Evolutionary conservation across 2,797 vertebrate species (phyloP).

Genomic region (Podarcis lilfordi): DNA sequence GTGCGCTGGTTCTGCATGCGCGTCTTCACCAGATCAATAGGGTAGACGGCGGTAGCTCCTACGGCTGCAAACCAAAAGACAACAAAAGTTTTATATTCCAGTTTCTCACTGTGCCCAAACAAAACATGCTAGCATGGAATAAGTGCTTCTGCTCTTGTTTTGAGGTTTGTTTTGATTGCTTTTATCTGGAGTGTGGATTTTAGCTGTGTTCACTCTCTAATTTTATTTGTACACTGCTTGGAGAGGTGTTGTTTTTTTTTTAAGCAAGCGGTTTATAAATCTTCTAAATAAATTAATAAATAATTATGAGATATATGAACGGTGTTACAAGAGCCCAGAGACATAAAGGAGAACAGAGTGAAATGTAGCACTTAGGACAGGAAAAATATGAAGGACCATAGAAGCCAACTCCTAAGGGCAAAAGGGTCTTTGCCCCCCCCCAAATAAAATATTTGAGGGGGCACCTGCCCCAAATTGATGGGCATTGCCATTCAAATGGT

Average conservation of each 20-base stretch:
- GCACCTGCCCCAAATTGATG: too few relatives aligned
- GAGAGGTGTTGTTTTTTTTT: too few relatives aligned
- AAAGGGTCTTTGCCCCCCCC: too few relatives aligned
- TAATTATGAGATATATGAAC: neutral
- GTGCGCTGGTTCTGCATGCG: conserved; percentile 97
- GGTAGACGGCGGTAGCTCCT: conserved; percentile 94
- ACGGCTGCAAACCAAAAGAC: conserved; percentile 80
- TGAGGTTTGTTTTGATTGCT: too few relatives aligned
- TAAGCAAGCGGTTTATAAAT: too few relatives aligned
- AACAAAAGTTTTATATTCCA: neutral
- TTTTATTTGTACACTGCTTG: too few relatives aligned
- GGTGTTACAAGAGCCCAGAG: neutral
- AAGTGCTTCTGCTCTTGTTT: neutral
- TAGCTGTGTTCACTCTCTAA: too few relatives aligned
- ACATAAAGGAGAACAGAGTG: neutral
- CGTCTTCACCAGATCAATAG: conserved; percentile 97
- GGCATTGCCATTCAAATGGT: too few relatives aligned
- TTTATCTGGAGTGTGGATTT: too few relatives aligned
- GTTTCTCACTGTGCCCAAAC: neutral
- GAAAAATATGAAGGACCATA: neutral
- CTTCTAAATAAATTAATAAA: neutral
- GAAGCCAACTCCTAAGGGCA: too few relatives aligned
- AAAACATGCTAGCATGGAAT: neutral
- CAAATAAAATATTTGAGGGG: too few relatives aligned
- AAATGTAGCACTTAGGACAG: neutral